phyloP scores from a whole-genome alignment of 2,113 vertebrate genomes.

The Octodon degus region DNA sequence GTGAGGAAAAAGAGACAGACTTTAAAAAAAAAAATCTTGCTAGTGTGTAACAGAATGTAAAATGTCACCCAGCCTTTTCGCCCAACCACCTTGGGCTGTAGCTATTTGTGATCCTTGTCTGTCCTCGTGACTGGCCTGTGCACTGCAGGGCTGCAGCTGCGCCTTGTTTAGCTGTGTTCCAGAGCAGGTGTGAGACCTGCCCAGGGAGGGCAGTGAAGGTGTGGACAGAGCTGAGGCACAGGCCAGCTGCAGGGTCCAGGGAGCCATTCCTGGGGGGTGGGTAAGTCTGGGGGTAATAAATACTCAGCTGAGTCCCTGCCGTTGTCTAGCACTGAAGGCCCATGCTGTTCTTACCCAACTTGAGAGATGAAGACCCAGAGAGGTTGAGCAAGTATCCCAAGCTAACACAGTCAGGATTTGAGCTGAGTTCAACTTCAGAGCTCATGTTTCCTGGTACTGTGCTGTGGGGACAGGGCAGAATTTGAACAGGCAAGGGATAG shows the following conservation, averaged over 20 bases:
- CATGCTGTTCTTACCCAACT: background rate
- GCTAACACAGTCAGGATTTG: background rate
- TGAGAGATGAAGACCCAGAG: conserved; percentile 16
- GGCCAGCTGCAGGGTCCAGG: background rate
- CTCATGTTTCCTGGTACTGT: background rate
- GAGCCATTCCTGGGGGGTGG: background rate
- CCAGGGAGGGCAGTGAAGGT: background rate
- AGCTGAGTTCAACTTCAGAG: background rate
- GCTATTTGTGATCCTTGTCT: background rate
- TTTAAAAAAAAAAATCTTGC: background rate
- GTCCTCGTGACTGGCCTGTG: conserved; percentile 5
- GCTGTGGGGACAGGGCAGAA: background rate
- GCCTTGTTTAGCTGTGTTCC: background rate
- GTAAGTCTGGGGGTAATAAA: background rate
- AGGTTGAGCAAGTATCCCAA: background rate
- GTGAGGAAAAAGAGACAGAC: conserved; percentile 59
- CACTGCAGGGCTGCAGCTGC: too few species aligned
- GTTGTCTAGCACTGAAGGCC: background rate
- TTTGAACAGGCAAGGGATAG: background rate
- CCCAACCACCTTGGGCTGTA: background rate
- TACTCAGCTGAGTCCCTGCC: background rate
- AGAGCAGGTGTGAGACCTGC: background rate
- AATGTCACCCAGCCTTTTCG: conserved; percentile 36
- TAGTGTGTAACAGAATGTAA: conserved; percentile 48
- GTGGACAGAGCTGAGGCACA: background rate